phyloP scores from a whole-genome alignment of 2,797 vertebrate genomes.

The Semotilus atromaculatus region DNA sequence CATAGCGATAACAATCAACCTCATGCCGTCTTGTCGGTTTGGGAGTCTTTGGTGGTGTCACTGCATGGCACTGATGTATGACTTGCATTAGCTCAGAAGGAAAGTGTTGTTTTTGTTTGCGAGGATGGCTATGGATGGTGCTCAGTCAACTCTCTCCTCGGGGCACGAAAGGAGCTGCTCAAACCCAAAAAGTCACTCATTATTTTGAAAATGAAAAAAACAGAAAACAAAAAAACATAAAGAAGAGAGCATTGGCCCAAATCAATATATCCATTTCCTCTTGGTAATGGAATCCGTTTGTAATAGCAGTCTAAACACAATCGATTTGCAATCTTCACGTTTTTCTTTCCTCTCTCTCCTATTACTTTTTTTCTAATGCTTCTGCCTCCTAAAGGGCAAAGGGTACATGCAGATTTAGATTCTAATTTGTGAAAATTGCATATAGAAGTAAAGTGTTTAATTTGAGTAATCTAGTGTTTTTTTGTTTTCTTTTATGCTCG shows the following conservation, averaged over 20 bases:
- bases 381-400: background rate
- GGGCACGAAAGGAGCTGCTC: conserved; percentile 32
- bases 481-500: background rate
- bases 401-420: background rate
- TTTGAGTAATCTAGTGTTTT: background rate
- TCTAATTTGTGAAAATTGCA: background rate
- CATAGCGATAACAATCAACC: conserved; percentile 49
- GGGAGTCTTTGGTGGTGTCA: conserved; percentile 50
- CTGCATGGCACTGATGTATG: conserved; percentile 54
- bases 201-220: conserved; percentile 49
- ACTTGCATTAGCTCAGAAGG: conserved; percentile 51
- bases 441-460: background rate
- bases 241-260: conserved; percentile 40
- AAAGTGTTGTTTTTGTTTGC: conserved; percentile 56
- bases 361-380: background rate
- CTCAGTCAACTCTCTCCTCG: conserved; percentile 49
- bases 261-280: conserved; percentile 55
- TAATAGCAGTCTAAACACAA: conserved; percentile 48
- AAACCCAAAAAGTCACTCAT: conserved; percentile 51
- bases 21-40: conserved; percentile 36
- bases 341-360: conserved; percentile 3
- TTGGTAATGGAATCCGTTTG: conserved; percentile 49
- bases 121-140: conserved; percentile 31
- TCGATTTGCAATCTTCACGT: conserved; percentile 47
- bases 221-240: conserved; percentile 7